Percentiles rank a stretch among this genome's conserved stretches.
Conservation (phyloP, 2,888 invertebrate species). For the Macrophya alboannulata region DNA sequence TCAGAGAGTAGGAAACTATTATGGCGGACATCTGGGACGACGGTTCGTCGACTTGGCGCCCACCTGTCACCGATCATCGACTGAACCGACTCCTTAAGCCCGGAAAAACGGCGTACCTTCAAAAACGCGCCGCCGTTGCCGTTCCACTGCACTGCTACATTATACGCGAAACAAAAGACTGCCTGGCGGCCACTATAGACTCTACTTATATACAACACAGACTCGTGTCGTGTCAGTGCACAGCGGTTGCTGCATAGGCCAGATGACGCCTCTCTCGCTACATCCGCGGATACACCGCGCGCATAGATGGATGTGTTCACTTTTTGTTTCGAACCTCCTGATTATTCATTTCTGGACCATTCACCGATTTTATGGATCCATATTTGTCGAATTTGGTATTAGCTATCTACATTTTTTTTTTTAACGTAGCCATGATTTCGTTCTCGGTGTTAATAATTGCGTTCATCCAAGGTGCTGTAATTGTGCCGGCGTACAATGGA, state of each 20-base stretch:
- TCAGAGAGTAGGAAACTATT: slow-evolving; percentile 44
- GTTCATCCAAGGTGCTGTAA: neutral
- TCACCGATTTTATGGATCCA: too few species aligned
- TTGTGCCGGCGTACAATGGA: too few species aligned
- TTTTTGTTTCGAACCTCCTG: neutral
- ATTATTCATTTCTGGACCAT: too few species aligned
- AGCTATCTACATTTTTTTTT: too few species aligned
- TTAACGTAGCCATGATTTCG: too few species aligned
- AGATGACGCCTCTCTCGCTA: slow-evolving; percentile 33
- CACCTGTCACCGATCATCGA: slow-evolving; percentile 50
- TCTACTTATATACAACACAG: neutral
- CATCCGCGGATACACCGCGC: neutral
- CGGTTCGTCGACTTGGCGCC: slow-evolving; percentile 41
- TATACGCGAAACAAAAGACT: slow-evolving; percentile 45
- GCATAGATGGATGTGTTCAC: neutral
- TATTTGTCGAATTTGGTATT: too few species aligned
- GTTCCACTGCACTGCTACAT: slow-evolving; percentile 14
- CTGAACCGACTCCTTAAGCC: slow-evolving; percentile 1
- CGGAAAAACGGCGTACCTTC: slow-evolving; percentile 44
- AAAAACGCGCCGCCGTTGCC: neutral
- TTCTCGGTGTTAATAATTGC: neutral
- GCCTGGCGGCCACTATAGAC: neutral
- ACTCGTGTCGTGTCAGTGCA: neutral
- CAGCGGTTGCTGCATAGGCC: slow-evolving; percentile 21
- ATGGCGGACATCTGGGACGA: slow-evolving; percentile 44